Evolutionary conservation across 2,113 vertebrate genomes (phyloP).

Genomic region (Pholis gunnellus): DNA sequence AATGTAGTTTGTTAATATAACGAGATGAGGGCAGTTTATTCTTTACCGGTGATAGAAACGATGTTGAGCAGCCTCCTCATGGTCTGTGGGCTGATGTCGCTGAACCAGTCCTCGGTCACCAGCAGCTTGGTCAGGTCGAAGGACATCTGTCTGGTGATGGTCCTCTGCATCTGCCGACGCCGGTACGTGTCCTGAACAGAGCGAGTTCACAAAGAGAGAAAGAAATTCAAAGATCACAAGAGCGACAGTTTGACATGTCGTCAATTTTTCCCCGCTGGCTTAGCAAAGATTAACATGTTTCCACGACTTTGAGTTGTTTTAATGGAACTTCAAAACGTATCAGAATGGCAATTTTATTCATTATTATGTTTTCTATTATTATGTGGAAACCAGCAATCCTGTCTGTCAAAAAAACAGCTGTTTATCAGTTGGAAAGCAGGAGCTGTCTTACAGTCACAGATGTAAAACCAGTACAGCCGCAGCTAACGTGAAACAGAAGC

Average conservation of each 20-base stretch:
- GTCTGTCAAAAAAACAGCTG: neutral
- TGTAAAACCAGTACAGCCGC: constrained; percentile 2
- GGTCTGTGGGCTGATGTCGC: constrained; percentile 98
- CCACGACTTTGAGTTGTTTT: neutral
- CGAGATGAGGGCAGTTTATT: neutral
- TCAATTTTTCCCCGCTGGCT: neutral
- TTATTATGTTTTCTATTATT: neutral
- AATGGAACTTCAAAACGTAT: neutral
- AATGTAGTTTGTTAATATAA: neutral
- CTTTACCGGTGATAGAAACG: constrained; percentile 95
- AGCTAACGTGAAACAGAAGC: neutral
- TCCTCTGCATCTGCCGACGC: constrained; percentile 94
- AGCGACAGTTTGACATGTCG: neutral
- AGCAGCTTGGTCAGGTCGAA: constrained; percentile 97
- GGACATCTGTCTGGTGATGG: constrained; percentile 96
- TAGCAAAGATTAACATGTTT: neutral
- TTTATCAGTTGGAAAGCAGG: neutral
- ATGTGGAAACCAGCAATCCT: neutral
- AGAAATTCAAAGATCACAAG: constrained; percentile 1
- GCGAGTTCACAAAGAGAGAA: neutral
- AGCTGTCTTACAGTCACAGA: neutral
- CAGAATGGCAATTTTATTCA: neutral
- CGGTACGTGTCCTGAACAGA: constrained; percentile 92
- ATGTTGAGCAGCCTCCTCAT: constrained; percentile 98
- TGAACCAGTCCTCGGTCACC: constrained; percentile 99